Evolutionary conservation across 2,888 invertebrate species (phyloP), one percentile per base, ranked within the genome.

Genomic region (Bruchidius siliquastri): DNA sequence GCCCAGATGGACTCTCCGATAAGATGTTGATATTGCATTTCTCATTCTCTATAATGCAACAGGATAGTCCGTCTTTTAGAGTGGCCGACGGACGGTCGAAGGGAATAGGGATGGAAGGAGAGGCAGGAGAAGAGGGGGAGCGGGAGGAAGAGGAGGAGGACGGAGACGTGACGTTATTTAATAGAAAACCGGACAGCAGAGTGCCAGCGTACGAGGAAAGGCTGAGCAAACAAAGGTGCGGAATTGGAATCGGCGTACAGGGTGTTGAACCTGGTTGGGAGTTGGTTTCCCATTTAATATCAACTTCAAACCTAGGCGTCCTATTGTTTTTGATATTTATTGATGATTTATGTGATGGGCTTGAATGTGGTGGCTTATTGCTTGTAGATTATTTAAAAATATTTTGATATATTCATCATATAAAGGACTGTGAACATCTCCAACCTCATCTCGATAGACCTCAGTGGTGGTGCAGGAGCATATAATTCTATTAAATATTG

Each of bases 11-110:
- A 83, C 83, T 81, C 76, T 76, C 77, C 79, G 82, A 83, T 83
- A 81, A 82, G 83, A 82, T 84, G 84, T 84, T 84, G 86, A 86
- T 86, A 85, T 87, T 87, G 86, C 86, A 87, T 87, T 86, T 87
- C 86, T 86, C 85, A 85, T 86, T 86, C 86, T 85, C 85, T 86
- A 86, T 86, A 86, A 87, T 87, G 87, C 87, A 87, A 86, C 85
- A 85, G 84, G 84, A 85, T 84, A 82, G 80, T 81, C 78, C 79
- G 80, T 80, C 79, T 79, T 77, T 32, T 70, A 71, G 73, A 75
- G 73, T 66, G 74, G 73, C 79, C 84, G 81, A 82, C 80, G 80
- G 71, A 80, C 84, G 85, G 83, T 84, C 84, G 80, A 83, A 79
- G 77, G 26, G 69, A 26, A 26, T n/a, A 20, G 69, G 18, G 69